Percentiles rank a stretch among this genome's conserved stretches.
Conservation (phyloP, 2,113 vertebrate species). For the Tragelaphus strepsiceros region DNA sequence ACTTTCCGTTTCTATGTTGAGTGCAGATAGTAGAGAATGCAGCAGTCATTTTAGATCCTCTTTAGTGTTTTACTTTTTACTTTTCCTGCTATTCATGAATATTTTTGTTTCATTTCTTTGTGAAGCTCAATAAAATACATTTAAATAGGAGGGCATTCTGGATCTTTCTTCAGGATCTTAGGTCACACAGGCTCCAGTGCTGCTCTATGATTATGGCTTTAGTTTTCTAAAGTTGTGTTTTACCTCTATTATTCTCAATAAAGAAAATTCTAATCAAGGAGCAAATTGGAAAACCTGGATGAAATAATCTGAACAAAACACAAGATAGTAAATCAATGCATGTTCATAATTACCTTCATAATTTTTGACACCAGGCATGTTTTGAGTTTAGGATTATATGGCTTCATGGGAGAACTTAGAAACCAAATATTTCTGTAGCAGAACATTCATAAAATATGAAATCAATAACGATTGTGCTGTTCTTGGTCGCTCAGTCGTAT, state of each 20-base stretch:
- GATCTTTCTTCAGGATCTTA: not conserved
- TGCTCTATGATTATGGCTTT: not conserved
- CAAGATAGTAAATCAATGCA: not conserved
- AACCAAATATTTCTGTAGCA: not conserved
- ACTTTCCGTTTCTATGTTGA: not conserved
- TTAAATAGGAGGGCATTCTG: not conserved
- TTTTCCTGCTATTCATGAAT: not conserved
- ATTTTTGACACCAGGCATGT: not conserved
- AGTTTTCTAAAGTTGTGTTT: not conserved
- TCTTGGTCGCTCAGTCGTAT: not conserved
- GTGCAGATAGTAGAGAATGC: not conserved
- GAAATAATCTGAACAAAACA: not conserved
- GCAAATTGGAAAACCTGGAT: not conserved
- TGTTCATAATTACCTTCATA: not conserved
- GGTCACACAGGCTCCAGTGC: not conserved
- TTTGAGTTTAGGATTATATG: constrained; percentile 5
- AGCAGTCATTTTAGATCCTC: not conserved
- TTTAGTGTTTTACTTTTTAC: not conserved
- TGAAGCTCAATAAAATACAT: not conserved
- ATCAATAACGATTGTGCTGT: not conserved
- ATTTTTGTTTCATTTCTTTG: not conserved
- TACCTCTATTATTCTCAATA: not conserved
- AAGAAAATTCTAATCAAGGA: not conserved
- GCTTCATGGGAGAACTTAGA: not conserved
- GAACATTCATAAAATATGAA: not conserved